A percentile compares a stretch with the other conserved stretches of the same genome.
Evolutionary conservation across 2,113 vertebrate species (phyloP).

Genomic region (Cephalopholis sonnerati): DNA sequence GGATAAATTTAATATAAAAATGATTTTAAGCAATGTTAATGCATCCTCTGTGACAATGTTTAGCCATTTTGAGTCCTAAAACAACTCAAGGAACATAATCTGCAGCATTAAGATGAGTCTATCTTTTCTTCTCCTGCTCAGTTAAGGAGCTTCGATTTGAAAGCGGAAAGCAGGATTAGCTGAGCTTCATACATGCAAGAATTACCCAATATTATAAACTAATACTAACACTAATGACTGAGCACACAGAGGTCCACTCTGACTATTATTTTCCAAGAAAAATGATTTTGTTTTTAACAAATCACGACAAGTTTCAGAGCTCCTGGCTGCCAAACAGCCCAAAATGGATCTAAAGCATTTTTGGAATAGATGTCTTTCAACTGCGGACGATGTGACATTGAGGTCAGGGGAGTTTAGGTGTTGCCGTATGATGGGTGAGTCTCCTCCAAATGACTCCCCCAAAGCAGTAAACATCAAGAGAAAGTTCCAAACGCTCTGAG

Average conservation of each 20-base stretch:
- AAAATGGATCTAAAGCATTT: constrained; percentile 63
- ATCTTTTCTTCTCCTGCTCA: neutral
- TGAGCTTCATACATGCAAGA: neutral
- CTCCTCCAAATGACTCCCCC: constrained; percentile 42
- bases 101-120: neutral
- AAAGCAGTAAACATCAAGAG: constrained; percentile 72
- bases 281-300: constrained; percentile 4
- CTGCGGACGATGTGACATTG: constrained; percentile 28
- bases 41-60: neutral
- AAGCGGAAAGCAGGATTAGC: neutral
- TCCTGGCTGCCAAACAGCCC: constrained; percentile 24
- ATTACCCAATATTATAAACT: neutral
- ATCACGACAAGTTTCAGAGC: constrained; percentile 10
- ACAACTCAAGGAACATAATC: neutral
- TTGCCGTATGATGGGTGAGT: constrained; percentile 45
- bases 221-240: neutral
- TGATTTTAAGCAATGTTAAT: neutral
- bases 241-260: neutral
- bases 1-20: neutral
- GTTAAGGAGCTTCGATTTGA: neutral
- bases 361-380: constrained; percentile 45
- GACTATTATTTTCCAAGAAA: neutral
- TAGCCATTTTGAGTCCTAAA: neutral
- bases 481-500: constrained; percentile 68
- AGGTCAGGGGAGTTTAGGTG: constrained; percentile 51